Conservation (phyloP, 2,888 invertebrate genomes). For the Plagiodera versicolora region DNA sequence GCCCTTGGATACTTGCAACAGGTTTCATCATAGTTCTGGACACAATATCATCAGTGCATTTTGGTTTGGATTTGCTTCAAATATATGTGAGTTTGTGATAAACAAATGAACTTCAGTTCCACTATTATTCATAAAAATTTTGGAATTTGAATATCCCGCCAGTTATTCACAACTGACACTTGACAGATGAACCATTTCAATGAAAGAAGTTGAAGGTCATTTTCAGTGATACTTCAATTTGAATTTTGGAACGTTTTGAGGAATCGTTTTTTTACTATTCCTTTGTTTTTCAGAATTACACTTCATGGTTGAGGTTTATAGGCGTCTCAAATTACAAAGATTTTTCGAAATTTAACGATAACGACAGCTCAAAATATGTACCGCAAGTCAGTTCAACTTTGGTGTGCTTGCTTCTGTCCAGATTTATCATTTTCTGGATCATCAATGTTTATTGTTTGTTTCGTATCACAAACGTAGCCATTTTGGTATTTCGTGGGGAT, state of each 20-base stretch:
- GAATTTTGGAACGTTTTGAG: too few relatives aligned
- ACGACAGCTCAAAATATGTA: slow-evolving; percentile 24
- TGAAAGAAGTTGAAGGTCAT: too few relatives aligned
- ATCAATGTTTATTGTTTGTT: slow-evolving; percentile 40
- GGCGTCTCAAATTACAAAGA: slow-evolving; percentile 38
- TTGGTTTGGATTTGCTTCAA: slow-evolving; percentile 50
- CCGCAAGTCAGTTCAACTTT: slow-evolving; percentile 35
- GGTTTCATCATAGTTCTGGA: slow-evolving; percentile 52
- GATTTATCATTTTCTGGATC: slow-evolving; percentile 41
- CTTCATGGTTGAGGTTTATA: slow-evolving; percentile 42
- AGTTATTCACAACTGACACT: too few relatives aligned
- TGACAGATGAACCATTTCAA: too few relatives aligned
- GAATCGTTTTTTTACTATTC: too few relatives aligned
- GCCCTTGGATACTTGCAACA: slow-evolving; percentile 54
- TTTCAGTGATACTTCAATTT: too few relatives aligned
- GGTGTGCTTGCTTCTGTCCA: slow-evolving; percentile 34
- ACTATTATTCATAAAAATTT: too few relatives aligned
- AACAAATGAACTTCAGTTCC: neutral
- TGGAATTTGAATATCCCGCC: too few relatives aligned
- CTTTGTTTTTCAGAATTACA: slow-evolving; percentile 37
- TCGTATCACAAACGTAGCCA: slow-evolving; percentile 33
- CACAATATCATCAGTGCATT: slow-evolving; percentile 53
- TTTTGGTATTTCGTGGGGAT: slow-evolving; percentile 26
- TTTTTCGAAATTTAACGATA: slow-evolving; percentile 32
- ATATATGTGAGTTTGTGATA: slow-evolving; percentile 52